Base-by-base conservation (phyloP, 1,140 invertebrate species). In the Lerema accius region DNA sequence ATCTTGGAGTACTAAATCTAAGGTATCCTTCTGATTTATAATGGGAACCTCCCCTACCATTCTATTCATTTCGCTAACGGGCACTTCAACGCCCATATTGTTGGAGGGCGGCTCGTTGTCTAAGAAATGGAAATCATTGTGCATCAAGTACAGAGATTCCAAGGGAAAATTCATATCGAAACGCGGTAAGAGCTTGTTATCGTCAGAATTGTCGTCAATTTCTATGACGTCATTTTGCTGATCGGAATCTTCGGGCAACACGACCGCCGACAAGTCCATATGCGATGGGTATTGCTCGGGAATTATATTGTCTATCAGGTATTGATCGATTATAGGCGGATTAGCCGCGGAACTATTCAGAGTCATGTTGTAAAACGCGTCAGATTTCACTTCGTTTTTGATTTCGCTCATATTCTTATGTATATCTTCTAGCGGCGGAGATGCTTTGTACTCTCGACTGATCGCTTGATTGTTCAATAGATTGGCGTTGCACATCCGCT, bases 121-220 rank as follows among this genome's bases (percentile, higher is more conserved):
- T 10, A 89, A 63, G 53, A 91, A 90, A 60, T 86, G 84, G 49
- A 89, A 91, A 64, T 91, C 90, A 60, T 88, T 89, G 40, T 90
- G 87, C 81, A 89, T 89, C 51, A 89, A 70, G 37, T 83, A 89
- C 35, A 90, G 67, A 32, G 84, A 87, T 63, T 91, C 90, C 9
- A 90, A 42, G 5, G 86, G 83, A 48, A 88, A 88, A 56, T 89
- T 87, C 78, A 90, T 87, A 56, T 91, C 87, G 48, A 85, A 87
- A 0, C 86, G 71, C 0, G 84, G 80, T 49, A 91, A 61, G 7
- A 90, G 65, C 69, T 91, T 91, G 35, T 85, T 89, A 55, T 91
- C 90, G 23, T 90, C 86, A 0, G 90, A 91, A 58, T 90, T 91
- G 35, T 91, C 89, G 15, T 91, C 87, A 16, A 90, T 91, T 67